Evolutionary conservation across 2,888 invertebrate genomes (phyloP), one percentile per base, ranked within the genome.

Genomic region (Eupithecia exiguata): DNA sequence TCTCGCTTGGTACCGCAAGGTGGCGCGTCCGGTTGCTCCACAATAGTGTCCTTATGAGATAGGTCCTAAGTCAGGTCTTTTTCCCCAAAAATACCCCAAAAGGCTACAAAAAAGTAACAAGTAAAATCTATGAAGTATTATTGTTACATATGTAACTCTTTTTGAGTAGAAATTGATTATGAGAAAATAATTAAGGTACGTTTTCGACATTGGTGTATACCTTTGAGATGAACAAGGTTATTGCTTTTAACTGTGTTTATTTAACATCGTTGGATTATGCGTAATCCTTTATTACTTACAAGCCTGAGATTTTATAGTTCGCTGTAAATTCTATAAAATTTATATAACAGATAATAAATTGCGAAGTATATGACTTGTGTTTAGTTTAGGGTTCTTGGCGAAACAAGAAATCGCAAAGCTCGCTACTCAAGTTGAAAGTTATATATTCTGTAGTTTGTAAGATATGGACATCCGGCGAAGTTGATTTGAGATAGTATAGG

Each of bases 221-320:
- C n/a, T n/a, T 7, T 46, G 46, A 0, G 46, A n/a, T 18, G 18
- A 46, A 9, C 18, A n/a, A 46, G 6, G 43, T 18, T 18, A 46
- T 6, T 46, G 43, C 18, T 46, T 43, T 14, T 0, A 46, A 46
- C 6, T 46, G 46, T 53, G 21, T 53, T 21, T 21, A 53, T 53
- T 21, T 4, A 10, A 10, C 7, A 53, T 9, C 49, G 49, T 53
- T 53, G 49, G 12, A 38, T 16, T 66, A 43, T 66, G 66, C 65
- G 65, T 66, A 66, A 66, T 66, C 66, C 40, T n/a, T 66, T 40
- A 66, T 25, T 66, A 25, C 35, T 10, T 21, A 21, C 5, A 53
- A 21, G 40, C 21, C 14, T 40, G 16, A 66, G 12, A 40, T 71
- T 71, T 71, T 71, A 71, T 71, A 71, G 71, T 66, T 66, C 71